Evolutionary conservation across 2,797 vertebrate genomes (phyloP).

Genomic region (Smutsia temminckii): DNA sequence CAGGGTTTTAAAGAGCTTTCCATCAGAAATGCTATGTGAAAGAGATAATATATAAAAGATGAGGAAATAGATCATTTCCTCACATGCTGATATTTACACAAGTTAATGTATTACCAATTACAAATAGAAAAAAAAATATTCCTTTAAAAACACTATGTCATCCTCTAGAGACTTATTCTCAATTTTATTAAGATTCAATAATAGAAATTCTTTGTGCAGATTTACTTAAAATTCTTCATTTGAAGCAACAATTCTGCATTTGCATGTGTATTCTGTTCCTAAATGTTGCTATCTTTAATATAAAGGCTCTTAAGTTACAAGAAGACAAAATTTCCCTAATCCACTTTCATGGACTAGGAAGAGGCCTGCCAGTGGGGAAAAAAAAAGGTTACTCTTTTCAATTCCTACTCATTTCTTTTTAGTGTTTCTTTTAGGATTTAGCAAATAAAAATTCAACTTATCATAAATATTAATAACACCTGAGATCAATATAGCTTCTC

Average conservation of each 20-base stretch:
- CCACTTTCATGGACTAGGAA: background rate
- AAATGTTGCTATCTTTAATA: constrained; percentile 21
- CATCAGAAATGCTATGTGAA: constrained; percentile 35
- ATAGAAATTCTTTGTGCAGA: constrained; percentile 18
- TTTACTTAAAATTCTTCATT: constrained; percentile 24
- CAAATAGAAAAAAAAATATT: background rate
- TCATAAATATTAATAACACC: constrained; percentile 63
- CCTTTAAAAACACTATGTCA: constrained; percentile 3
- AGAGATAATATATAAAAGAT: background rate
- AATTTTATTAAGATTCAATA: constrained; percentile 19
- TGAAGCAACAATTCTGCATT: background rate
- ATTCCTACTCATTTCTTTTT: constrained; percentile 39
- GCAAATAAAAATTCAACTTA: constrained; percentile 52
- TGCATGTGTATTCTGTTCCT: constrained; percentile 37
- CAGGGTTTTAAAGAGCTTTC: constrained; percentile 50
- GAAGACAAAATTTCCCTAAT: background rate
- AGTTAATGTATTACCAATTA: background rate
- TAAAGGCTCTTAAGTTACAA: constrained; percentile 5
- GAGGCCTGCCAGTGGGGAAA: background rate
- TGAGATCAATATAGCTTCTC: constrained; percentile 5
- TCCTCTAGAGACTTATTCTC: constrained; percentile 31
- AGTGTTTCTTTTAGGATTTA: constrained; percentile 58
- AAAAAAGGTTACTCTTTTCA: background rate
- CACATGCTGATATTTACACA: constrained; percentile 12
- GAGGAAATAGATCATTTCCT: background rate